Conservation (phyloP, 1,140 invertebrate genomes). For the Stenopsyche tienmushanensis region DNA sequence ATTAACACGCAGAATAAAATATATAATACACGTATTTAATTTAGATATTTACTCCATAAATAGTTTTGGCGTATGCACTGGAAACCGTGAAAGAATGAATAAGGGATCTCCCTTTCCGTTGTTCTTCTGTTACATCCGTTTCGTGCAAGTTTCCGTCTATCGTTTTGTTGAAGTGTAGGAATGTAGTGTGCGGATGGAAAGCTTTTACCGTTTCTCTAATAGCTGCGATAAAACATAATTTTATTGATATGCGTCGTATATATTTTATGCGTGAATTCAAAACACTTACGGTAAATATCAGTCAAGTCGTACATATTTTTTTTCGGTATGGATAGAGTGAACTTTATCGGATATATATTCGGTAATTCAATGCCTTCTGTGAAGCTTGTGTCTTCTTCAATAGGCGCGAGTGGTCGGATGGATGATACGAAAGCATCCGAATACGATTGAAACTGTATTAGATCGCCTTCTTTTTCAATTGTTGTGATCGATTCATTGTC, state of each 20-base stretch:
- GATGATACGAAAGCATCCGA: constrained; percentile 67
- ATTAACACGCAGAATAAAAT: not conserved
- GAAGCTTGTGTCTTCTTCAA: constrained; percentile 50
- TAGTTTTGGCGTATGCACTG: constrained; percentile 66
- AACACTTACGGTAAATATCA: constrained; percentile 70
- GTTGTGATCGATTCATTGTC: constrained; percentile 57
- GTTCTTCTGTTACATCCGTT: constrained; percentile 62
- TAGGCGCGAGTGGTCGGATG: constrained; percentile 59
- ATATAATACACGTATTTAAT: not conserved
- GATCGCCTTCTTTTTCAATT: constrained; percentile 63
- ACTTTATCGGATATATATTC: constrained; percentile 69
- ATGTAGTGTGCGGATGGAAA: constrained; percentile 71
- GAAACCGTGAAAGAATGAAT: constrained; percentile 73
- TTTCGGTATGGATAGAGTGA: constrained; percentile 65
- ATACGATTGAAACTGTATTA: constrained; percentile 64
- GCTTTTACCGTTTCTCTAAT: constrained; percentile 50
- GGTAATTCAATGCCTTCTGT: constrained; percentile 59
- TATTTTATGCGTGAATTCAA: constrained; percentile 15
- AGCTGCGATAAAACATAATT: constrained; percentile 54
- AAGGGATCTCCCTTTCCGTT: constrained; percentile 67
- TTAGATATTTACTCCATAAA: constrained; percentile 63
- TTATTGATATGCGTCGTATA: not conserved
- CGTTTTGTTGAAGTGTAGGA: constrained; percentile 65
- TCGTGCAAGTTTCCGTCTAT: constrained; percentile 68
- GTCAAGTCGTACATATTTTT: constrained; percentile 64